Base-by-base conservation (phyloP, 2,113 vertebrate genomes). In the Dendropsophus ebraccatus region DNA sequence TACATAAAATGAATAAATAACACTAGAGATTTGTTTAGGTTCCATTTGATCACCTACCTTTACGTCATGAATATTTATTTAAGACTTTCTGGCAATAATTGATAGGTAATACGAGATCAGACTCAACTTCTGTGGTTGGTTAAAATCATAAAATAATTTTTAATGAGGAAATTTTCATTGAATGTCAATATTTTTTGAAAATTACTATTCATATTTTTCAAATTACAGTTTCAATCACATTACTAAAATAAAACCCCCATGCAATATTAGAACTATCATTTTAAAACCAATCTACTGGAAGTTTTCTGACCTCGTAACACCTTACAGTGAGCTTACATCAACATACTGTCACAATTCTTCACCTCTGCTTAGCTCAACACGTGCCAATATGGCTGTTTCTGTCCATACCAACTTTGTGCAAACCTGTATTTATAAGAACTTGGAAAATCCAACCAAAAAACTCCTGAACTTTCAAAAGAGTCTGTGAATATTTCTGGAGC, bases 1-100 rank as follows among this genome's bases (percentile, higher is more conserved):
- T 19, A 89, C 91, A 89, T 90, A 88, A 92, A 90, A 90, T 87
- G 67, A 89, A 85, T 37, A 45, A 25, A 41, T 28, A 17, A 74
- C 91, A 92, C 89, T 91, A 91, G 92, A 25, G 35, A 25, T 17
- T 25, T 25, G 58, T 84, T 76, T 90, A 90, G 87, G 87, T 91
- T 90, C 91, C 91, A 90, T 92, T 86, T 91, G 90, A 88, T 97
- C 97, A 99, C 98, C 96, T 99, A 99, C 98, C 97, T 99, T 96
- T 92, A 92, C 93, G 23, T 93, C 93, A 94, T 94, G 94, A 96
- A 94, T 93, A 90, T 96, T 92, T 95, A 96, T 93, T 95, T 95
- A 89, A 96, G 97, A 96, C 97, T 97, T 97, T 98, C 97, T 98
- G 96, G 96, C 93, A 93, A 95, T 90, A 93, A 14, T 58, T 88